These are phyloP conservation scores for Arenaria interpres DNA, from an alignment of 2,113 vertebrate species.

Conservation along the genomic window DNA sequence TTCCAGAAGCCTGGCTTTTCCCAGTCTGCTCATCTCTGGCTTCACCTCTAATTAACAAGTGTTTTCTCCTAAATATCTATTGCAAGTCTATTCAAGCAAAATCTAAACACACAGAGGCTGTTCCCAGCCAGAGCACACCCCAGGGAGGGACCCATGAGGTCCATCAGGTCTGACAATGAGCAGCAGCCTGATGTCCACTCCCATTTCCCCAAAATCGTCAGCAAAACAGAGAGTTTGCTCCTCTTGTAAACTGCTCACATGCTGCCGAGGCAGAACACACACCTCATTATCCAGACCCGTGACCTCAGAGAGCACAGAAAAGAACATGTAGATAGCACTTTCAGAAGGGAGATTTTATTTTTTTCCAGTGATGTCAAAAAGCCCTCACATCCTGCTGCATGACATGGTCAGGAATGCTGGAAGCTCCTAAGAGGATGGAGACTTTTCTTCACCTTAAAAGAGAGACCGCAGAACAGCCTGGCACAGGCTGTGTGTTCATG, in stretches of 20 bases:
- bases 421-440: background rate
- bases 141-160: background rate
- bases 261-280: background rate
- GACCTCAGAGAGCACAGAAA: background rate
- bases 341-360: background rate
- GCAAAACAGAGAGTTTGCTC: background rate
- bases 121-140: background rate
- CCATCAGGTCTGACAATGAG: background rate
- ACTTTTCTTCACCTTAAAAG: background rate
- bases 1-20: constrained; percentile 37
- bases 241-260: background rate
- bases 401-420: background rate
- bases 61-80: background rate
- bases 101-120: background rate
- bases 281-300: background rate
- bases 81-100: background rate
- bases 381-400: background rate
- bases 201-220: background rate
- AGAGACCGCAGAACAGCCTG: background rate
- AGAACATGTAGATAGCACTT: background rate
- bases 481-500: background rate
- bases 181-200: background rate
- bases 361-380: background rate
- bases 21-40: background rate
- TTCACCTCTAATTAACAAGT: background rate